phyloP scores from a whole-genome alignment of 1,140 invertebrate species.

The Drosophila nebulosa region DNA sequence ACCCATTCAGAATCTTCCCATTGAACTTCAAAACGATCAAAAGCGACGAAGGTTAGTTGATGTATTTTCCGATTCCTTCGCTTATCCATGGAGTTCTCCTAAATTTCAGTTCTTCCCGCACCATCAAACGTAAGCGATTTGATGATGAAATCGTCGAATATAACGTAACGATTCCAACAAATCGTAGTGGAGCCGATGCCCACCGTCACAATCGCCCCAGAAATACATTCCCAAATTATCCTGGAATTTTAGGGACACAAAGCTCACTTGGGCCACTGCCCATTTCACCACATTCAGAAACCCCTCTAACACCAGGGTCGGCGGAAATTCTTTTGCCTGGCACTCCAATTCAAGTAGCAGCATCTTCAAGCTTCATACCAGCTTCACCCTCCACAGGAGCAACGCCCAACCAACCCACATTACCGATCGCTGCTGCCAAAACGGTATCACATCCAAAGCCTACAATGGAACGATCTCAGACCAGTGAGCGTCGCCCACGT shows the following conservation, averaged over 20 bases:
- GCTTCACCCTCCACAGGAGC: slow-evolving; percentile 28
- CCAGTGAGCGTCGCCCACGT: slow-evolving; percentile 39
- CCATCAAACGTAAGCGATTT: slow-evolving; percentile 97
- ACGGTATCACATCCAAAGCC: slow-evolving; percentile 24
- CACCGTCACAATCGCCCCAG: slow-evolving; percentile 81
- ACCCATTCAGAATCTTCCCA: slow-evolving; percentile 64
- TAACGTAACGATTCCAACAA: slow-evolving; percentile 86
- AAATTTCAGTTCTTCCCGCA: slow-evolving; percentile 90
- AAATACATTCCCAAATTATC: slow-evolving; percentile 83
- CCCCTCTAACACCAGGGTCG: slow-evolving; percentile 54
- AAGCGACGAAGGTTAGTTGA: slow-evolving; percentile 68
- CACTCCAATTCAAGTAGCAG: slow-evolving; percentile 26
- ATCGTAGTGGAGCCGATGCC: slow-evolving; percentile 83
- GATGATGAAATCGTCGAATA: slow-evolving; percentile 98
- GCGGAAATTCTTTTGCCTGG: slow-evolving; percentile 48
- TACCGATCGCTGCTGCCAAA: slow-evolving; percentile 19
- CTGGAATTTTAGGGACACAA: slow-evolving; percentile 78
- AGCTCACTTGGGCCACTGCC: slow-evolving; percentile 26
- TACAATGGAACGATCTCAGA: slow-evolving; percentile 45
- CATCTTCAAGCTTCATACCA: slow-evolving; percentile 6
- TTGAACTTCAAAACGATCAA: slow-evolving; percentile 72
- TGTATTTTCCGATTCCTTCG: background rate
- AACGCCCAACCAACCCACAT: slow-evolving; percentile 16
- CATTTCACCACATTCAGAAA: slow-evolving; percentile 61
- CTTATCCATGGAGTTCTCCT: background rate